These are phyloP conservation scores for Erebia palarica DNA, from an alignment of 2,888 invertebrate genomes.

Conservation along the genomic window DNA sequence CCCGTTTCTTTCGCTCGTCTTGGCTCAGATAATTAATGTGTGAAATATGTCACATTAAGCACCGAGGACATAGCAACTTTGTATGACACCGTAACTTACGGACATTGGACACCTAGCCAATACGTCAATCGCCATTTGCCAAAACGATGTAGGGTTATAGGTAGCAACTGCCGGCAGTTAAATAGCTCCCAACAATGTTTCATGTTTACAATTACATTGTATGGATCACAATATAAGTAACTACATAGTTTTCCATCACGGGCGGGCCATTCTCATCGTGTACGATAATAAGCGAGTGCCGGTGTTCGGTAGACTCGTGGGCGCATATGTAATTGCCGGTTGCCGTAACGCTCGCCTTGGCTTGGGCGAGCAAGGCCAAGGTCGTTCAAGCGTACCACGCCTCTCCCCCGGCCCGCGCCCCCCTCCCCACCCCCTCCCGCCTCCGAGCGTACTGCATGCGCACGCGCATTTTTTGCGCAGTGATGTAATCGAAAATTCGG, in stretches of 20 bases:
- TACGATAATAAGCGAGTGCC: conserved; percentile 49
- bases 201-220: conserved; percentile 3
- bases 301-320: conserved; percentile 65
- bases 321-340: conserved; percentile 72
- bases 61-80: background rate
- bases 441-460: conserved; percentile 51
- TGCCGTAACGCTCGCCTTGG: conserved; percentile 71
- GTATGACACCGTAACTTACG: background rate
- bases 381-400: conserved; percentile 56
- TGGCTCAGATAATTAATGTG: no score
- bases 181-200: conserved; percentile 1
- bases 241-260: background rate
- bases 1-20: no score
- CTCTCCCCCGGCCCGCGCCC: conserved; percentile 43
- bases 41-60: no score
- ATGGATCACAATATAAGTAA: background rate
- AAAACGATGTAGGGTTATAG: background rate
- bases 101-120: background rate
- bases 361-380: conserved; percentile 79
- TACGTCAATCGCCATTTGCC: conserved; percentile 6
- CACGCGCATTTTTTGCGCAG: conserved; percentile 73
- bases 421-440: conserved; percentile 38
- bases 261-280: conserved; percentile 13
- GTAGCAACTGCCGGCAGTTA: background rate
- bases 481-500: conserved; percentile 80